phyloP scores from a whole-genome alignment of 2,888 invertebrate genomes.

The Cosmia trapezina region DNA sequence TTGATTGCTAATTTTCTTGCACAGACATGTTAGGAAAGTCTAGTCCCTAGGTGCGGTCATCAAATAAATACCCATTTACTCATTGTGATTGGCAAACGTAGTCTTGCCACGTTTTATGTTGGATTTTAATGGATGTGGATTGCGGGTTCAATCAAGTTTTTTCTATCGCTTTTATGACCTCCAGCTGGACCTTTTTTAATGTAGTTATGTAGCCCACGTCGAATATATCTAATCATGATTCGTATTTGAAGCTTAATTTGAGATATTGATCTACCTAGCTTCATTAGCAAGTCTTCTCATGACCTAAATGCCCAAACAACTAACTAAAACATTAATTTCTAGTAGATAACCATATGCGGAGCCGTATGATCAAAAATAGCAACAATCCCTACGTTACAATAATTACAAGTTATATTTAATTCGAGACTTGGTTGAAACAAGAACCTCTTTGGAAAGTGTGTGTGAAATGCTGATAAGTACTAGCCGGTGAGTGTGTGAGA shows the following conservation, averaged over 20 bases:
- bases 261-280: not conserved
- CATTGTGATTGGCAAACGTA: slow-evolving; percentile 45
- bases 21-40: slow-evolving; percentile 61
- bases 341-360: slow-evolving; percentile 52
- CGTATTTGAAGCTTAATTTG: slow-evolving; percentile 7
- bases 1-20: slow-evolving; percentile 74
- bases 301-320: not conserved
- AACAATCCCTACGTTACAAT: slow-evolving; percentile 65
- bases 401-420: slow-evolving; percentile 48
- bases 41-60: slow-evolving; percentile 45
- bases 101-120: slow-evolving; percentile 22
- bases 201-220: slow-evolving; percentile 68
- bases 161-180: slow-evolving; percentile 13
- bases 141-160: slow-evolving; percentile 21
- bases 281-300: slow-evolving; percentile 11
- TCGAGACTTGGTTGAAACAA: slow-evolving; percentile 60
- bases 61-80: slow-evolving; percentile 39
- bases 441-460: slow-evolving; percentile 71
- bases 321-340: slow-evolving; percentile 14
- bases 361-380: slow-evolving; percentile 53
- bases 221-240: slow-evolving; percentile 35
- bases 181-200: slow-evolving; percentile 24
- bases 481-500: slow-evolving; percentile 83
- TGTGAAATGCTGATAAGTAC: slow-evolving; percentile 89
- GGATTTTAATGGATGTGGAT: slow-evolving; percentile 24